Evolutionary conservation across 2,888 invertebrate species (phyloP).

Genomic region (Synergus gifuensis): DNA sequence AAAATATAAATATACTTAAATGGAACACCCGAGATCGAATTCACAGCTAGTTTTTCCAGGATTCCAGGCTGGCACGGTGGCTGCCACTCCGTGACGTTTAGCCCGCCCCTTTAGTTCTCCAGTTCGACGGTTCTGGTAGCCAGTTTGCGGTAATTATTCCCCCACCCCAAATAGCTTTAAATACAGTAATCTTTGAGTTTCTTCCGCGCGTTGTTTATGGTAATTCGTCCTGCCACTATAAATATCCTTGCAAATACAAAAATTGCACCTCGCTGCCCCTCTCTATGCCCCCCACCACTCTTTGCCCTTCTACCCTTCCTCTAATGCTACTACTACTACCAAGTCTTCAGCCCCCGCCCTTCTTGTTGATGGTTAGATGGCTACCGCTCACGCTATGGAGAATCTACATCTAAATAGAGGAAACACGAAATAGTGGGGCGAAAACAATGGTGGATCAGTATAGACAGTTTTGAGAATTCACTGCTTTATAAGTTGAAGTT

Average conservation of each 20-base stretch:
- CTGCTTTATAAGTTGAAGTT: too few species aligned
- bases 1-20: too few species aligned
- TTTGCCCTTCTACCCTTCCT: background rate
- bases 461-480: background rate
- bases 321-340: constrained; percentile 30
- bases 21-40: too few species aligned
- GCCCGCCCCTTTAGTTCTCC: constrained; percentile 61
- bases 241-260: constrained; percentile 75
- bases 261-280: constrained; percentile 68
- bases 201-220: constrained; percentile 74
- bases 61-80: constrained; percentile 47
- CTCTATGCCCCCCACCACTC: background rate
- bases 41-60: too few species aligned
- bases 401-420: constrained; percentile 58
- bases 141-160: constrained; percentile 70
- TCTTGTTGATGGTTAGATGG: constrained; percentile 63
- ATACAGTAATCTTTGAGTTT: constrained; percentile 74
- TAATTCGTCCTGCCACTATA: constrained; percentile 72
- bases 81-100: constrained; percentile 55
- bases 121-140: constrained; percentile 61
- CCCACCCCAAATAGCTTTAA: constrained; percentile 67
- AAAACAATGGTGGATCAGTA: background rate
- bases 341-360: constrained; percentile 29
- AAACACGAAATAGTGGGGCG: background rate
- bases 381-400: constrained; percentile 70